phyloP scores from a whole-genome alignment of 2,888 invertebrate species.

The Cactoblastis cactorum region DNA sequence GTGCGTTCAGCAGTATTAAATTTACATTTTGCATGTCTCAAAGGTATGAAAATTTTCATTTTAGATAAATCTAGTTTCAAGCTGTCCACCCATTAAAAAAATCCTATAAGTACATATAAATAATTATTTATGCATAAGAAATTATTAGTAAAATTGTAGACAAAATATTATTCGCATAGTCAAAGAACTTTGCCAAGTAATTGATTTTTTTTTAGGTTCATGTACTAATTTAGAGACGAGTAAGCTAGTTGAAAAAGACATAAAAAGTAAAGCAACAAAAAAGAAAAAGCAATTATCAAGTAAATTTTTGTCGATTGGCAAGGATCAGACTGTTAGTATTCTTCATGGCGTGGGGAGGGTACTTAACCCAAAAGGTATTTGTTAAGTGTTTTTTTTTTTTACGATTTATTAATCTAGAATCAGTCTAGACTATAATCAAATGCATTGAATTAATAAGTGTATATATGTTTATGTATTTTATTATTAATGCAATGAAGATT shows the following conservation, averaged over 20 bases:
- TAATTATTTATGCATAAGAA: no score
- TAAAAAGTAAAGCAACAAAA: conserved; percentile 59
- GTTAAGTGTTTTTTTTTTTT: no score
- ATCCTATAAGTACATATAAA: no score
- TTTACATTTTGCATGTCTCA: conserved; percentile 88
- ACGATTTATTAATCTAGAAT: no score
- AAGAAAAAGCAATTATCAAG: conserved; percentile 57
- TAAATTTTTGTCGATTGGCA: conserved; percentile 76
- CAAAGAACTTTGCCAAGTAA: no score
- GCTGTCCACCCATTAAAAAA: no score
- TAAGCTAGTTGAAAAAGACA: conserved; percentile 52
- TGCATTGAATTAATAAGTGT: no score
- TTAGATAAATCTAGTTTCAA: no score
- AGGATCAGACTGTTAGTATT: conserved; percentile 85
- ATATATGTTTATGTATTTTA: no score
- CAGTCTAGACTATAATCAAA: no score
- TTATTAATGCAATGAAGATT: no score
- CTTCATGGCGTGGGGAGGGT: conserved; percentile 88
- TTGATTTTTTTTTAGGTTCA: conserved; percentile 44
- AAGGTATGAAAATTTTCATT: conserved; percentile 68
- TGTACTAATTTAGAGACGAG: conserved; percentile 59
- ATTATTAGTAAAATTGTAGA: background rate
- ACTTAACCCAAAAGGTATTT: conserved; percentile 85
- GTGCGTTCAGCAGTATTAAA: conserved; percentile 90
- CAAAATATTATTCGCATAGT: no score